These are phyloP conservation scores for Eremobia ochroleuca DNA, from an alignment of 2,888 invertebrate species.

Conservation along the genomic window DNA sequence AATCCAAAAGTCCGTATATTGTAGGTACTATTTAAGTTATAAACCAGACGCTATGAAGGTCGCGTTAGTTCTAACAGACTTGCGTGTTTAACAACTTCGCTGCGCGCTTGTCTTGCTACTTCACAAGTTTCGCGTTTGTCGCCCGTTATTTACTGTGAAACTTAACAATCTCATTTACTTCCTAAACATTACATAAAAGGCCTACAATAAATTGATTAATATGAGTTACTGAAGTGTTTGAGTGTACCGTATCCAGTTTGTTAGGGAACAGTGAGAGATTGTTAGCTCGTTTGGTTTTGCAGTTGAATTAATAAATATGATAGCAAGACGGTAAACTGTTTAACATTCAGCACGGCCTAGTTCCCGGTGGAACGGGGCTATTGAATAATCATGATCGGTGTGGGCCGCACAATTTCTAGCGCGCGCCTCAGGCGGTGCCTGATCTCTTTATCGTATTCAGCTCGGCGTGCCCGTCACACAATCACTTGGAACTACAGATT, in stretches of 20 bases:
- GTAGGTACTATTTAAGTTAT: slow-evolving; percentile 39
- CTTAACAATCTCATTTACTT: slow-evolving; percentile 59
- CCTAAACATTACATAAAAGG: slow-evolving; percentile 45
- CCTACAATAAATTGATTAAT: slow-evolving; percentile 28
- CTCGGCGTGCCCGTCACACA: slow-evolving; percentile 50
- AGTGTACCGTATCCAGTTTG: slow-evolving; percentile 34
- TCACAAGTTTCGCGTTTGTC: slow-evolving; percentile 58
- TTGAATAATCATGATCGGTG: slow-evolving; percentile 89
- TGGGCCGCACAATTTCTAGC: slow-evolving; percentile 81
- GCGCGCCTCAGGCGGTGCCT: slow-evolving; percentile 67
- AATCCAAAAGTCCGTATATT: slow-evolving; percentile 10
- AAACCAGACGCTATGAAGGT: slow-evolving; percentile 43
- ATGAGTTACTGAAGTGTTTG: slow-evolving; percentile 22
- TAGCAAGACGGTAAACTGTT: slow-evolving; percentile 78
- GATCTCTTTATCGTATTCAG: slow-evolving; percentile 72
- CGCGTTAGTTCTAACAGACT: slow-evolving; percentile 54
- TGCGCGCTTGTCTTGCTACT: slow-evolving; percentile 53
- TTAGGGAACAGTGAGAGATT: slow-evolving; percentile 35
- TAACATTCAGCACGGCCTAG: slow-evolving; percentile 84
- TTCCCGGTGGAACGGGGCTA: slow-evolving; percentile 81
- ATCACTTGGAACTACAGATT: slow-evolving; percentile 47
- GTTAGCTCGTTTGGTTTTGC: slow-evolving; percentile 61
- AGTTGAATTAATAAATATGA: slow-evolving; percentile 68
- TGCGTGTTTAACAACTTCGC: slow-evolving; percentile 60
- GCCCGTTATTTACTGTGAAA: slow-evolving; percentile 53